Conservation (phyloP, 2,888 invertebrate genomes). For the Carcina quercana region DNA sequence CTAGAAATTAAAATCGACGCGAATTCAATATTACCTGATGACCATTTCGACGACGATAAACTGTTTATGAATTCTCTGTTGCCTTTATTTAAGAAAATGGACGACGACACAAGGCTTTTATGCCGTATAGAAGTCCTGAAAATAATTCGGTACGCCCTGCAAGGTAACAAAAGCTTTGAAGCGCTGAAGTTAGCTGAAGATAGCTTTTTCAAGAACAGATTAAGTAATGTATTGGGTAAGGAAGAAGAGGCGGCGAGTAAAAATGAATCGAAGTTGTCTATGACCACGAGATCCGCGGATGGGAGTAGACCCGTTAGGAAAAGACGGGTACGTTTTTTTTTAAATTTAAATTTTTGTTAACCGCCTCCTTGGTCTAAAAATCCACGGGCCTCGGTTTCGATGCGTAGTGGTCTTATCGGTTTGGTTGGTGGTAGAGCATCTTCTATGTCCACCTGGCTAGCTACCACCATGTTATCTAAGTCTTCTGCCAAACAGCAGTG, state of each 20-base stretch:
- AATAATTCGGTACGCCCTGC: slow-evolving; percentile 49
- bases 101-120: slow-evolving; percentile 53
- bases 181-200: slow-evolving; percentile 46
- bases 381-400: no score
- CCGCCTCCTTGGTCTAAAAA: no score
- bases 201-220: slow-evolving; percentile 38
- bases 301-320: slow-evolving; percentile 57
- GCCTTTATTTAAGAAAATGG: slow-evolving; percentile 63
- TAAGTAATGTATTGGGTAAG: slow-evolving; percentile 37
- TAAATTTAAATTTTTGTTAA: slow-evolving; percentile 17
- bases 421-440: no score
- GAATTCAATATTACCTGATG: slow-evolving; percentile 55
- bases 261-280: slow-evolving; percentile 43
- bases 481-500: no score
- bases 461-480: no score
- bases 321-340: slow-evolving; percentile 51
- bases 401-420: no score
- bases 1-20: slow-evolving; percentile 60
- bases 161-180: slow-evolving; percentile 56
- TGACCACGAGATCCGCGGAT: slow-evolving; percentile 62
- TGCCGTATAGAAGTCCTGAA: slow-evolving; percentile 61
- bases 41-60: slow-evolving; percentile 60
- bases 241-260: slow-evolving; percentile 29
- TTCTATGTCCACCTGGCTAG: no score
- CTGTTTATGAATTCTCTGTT: slow-evolving; percentile 61